phyloP scores from a whole-genome alignment of 2,113 vertebrate species.

The Rhabdomys dilectus region DNA sequence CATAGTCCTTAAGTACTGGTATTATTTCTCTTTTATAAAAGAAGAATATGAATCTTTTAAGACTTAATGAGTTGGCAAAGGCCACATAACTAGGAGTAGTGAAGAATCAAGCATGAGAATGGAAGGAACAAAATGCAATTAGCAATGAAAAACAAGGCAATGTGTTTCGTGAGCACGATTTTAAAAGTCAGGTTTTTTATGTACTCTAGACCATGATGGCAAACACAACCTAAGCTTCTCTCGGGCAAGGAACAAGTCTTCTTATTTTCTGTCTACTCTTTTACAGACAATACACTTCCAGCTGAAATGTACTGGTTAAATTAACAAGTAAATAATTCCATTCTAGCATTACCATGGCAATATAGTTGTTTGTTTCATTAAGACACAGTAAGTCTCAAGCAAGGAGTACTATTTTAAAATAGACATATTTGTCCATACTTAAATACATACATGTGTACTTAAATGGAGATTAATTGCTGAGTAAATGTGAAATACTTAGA shows the following conservation, averaged over 20 bases:
- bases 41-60: background rate
- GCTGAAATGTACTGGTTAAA: background rate
- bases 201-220: background rate
- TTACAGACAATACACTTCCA: background rate
- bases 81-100: background rate
- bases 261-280: background rate
- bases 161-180: background rate
- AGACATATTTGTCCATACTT: background rate
- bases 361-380: background rate
- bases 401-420: background rate
- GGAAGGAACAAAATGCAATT: background rate
- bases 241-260: background rate
- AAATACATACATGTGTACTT: background rate
- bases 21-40: conserved; percentile 19
- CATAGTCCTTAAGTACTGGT: background rate
- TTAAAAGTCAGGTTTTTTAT: background rate
- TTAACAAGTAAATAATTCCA: background rate
- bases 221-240: background rate
- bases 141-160: background rate
- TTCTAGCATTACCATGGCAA: background rate
- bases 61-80: background rate
- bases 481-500: background rate
- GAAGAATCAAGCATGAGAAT: background rate
- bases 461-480: background rate
- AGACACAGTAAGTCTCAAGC: background rate